Base-by-base conservation (phyloP, 2,888 invertebrate species). In the Rapana venosa region DNA sequence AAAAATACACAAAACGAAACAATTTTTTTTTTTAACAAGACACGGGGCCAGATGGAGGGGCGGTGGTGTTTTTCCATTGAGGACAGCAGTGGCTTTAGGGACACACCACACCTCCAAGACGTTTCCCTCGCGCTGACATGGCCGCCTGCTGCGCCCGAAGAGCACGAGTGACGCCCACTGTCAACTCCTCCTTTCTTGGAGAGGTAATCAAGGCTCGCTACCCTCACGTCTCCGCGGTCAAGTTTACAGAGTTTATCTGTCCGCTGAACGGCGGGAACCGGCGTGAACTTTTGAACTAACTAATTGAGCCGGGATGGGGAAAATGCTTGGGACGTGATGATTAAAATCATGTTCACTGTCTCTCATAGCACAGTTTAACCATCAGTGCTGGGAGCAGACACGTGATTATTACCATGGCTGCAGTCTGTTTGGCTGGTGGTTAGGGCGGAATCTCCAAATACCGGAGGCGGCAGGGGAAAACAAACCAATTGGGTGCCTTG, bases 141-240 rank as follows among this genome's bases (percentile, higher is more conserved):
- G 87, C 87, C 87, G 87, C 87, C 87, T 35, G 36, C 87, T 35
- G 87, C 2, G 87, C 61, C 5, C 61, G 87, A 87, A 70, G 87
- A 26, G 87, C 87, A n/a, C 26, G 70, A 66, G 70, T 36, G 32
- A 87, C 87, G 87, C 87, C 87, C 70, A 70, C 87, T 87, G 87
- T 87, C 87, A 87, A 87, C 35, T 35, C 70, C 87, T 66, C 87
- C 87, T 66, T 87, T 87, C 36, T 36, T 87, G 35, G 56, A 87
- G 87, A 87, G 87, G 66, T 87, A 87, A 87, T 87, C 87, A 87
- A 87, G 87, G 87, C 32, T 5, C 26, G 66, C 87, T 66, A 87
- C 87, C 66, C 87, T 87, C 87, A 87, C 87, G 87, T 15, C 61
- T 70, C 87, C 20, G n/a, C n/a, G 20, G 87, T 87, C 87, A 70